Conservation (phyloP, 2,113 vertebrate genomes). For the Thunnus thynnus region DNA sequence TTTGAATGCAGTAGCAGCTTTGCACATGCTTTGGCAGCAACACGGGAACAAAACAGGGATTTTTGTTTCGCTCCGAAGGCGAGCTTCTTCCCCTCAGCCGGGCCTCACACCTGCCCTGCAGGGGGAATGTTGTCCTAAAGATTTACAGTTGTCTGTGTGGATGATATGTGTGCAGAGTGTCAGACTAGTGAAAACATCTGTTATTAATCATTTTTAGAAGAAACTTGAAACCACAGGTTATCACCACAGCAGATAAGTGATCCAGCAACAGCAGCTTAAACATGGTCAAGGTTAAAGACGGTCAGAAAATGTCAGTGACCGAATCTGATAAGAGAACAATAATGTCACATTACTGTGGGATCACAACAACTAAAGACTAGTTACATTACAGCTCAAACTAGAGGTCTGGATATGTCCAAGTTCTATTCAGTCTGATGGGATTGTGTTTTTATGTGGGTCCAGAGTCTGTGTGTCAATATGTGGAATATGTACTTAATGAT, state of each 20-base stretch:
- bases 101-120: constrained; percentile 73
- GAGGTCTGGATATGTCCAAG: no score
- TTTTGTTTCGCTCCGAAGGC: constrained; percentile 45
- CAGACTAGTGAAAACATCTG: constrained; percentile 54
- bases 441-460: no score
- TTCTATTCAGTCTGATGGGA: no score
- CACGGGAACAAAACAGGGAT: constrained; percentile 64
- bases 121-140: constrained; percentile 38
- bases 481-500: no score
- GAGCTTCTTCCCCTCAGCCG: constrained; percentile 28
- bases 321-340: constrained; percentile 35
- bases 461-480: no score
- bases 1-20: constrained; percentile 57
- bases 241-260: constrained; percentile 38
- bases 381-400: no score
- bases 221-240: constrained; percentile 48
- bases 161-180: constrained; percentile 36
- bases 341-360: constrained; percentile 26
- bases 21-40: constrained; percentile 60
- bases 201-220: constrained; percentile 28
- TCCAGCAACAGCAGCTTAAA: constrained; percentile 22
- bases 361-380: not conserved
- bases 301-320: constrained; percentile 21
- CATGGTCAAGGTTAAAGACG: not conserved
- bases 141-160: constrained; percentile 53